Evolutionary conservation across 23 tunicate genomes (phyloP).

Genomic region (Ascidia mentula): DNA sequence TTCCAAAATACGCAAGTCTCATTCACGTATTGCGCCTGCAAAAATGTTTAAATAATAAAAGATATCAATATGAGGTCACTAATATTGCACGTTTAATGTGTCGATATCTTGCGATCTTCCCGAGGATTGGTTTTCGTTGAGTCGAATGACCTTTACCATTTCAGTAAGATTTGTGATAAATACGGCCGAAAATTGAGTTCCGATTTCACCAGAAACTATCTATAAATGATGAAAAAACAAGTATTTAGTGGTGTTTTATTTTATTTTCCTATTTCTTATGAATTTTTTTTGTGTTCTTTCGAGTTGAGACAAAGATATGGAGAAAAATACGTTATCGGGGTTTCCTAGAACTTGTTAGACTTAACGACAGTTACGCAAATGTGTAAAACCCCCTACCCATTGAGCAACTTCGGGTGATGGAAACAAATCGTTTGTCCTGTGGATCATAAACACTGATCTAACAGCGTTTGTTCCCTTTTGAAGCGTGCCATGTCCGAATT

Average conservation of each 20-base stretch:
- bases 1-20: conserved; percentile 56
- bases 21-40: conserved; percentile 17
- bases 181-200: background rate
- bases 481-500: too few relatives aligned
- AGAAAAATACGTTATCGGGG: too few relatives aligned
- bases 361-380: too few relatives aligned
- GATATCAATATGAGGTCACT: too few relatives aligned
- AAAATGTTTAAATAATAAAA: too few relatives aligned
- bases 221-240: background rate
- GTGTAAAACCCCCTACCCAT: conserved; percentile 23
- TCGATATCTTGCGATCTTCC: background rate
- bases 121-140: background rate
- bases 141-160: background rate
- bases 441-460: conserved; percentile 18
- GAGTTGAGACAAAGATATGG: too few relatives aligned
- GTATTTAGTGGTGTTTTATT: too few relatives aligned
- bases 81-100: background rate
- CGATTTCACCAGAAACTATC: conserved; percentile 36
- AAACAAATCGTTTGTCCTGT: conserved; percentile 19
- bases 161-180: background rate
- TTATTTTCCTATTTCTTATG: too few relatives aligned
- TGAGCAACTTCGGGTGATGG: conserved; percentile 1
- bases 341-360: too few relatives aligned
- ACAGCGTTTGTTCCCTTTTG: background rate
- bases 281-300: too few relatives aligned